A percentile compares a stretch with the other conserved stretches of the same genome.
Conservation (phyloP, 1,140 invertebrate genomes). For the Neoseiulus cucumeris region DNA sequence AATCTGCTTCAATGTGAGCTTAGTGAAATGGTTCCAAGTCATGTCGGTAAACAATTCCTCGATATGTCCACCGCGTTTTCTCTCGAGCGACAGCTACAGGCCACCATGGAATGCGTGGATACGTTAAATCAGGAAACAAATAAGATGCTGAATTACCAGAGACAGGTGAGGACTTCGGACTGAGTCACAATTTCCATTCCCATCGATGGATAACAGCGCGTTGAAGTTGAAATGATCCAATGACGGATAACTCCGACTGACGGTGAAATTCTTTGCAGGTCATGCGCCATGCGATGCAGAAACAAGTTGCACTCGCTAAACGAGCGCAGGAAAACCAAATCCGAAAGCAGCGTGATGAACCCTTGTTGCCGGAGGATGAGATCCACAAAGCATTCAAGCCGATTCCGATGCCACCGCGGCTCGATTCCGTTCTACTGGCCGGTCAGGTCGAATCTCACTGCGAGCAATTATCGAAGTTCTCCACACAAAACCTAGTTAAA, state of each 20-base stretch:
- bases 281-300: conserved; percentile 65
- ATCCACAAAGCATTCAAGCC: conserved; percentile 85
- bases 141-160: conserved; percentile 87
- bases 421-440: conserved; percentile 83
- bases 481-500: conserved; percentile 85
- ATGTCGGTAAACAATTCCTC: conserved; percentile 60
- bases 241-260: too few relatives aligned
- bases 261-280: too few relatives aligned
- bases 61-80: conserved; percentile 65
- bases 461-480: conserved; percentile 82
- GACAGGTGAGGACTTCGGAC: conserved; percentile 42
- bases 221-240: too few relatives aligned
- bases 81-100: conserved; percentile 67
- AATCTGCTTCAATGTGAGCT: conserved; percentile 91
- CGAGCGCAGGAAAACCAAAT: conserved; percentile 65
- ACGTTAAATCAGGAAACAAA: conserved; percentile 88
- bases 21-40: conserved; percentile 53
- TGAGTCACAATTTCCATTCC: too few relatives aligned
- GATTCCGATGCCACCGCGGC: conserved; percentile 60
- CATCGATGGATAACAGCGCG: too few relatives aligned
- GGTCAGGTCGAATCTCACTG: conserved; percentile 42
- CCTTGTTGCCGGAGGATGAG: conserved; percentile 81
- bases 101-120: conserved; percentile 87
- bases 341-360: conserved; percentile 64
- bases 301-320: conserved; percentile 36